A percentile compares a stretch with the other conserved stretches of the same genome.
These are phyloP conservation scores for Propsilocerus akamusi DNA, from an alignment of 1,140 invertebrate genomes.

Conservation along the genomic window DNA sequence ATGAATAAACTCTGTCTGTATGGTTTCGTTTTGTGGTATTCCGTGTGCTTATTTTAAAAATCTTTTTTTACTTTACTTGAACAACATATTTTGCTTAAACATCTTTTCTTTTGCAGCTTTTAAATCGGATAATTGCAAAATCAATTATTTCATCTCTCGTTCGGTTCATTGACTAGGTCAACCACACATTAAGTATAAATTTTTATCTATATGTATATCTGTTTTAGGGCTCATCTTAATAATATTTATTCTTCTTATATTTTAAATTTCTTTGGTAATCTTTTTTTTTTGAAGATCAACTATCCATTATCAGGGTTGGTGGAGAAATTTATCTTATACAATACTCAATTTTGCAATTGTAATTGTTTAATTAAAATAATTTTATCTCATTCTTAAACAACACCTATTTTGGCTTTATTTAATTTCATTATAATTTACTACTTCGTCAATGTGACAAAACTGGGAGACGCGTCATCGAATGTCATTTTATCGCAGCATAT, in stretches of 20 bases:
- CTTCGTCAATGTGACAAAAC: constrained; percentile 2
- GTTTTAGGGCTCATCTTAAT: not conserved
- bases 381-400: too few species aligned
- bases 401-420: not conserved
- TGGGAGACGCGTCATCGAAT: too few species aligned
- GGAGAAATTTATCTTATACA: not conserved
- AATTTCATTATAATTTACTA: not conserved
- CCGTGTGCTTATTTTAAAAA: not conserved
- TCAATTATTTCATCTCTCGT: not conserved
- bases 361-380: too few species aligned
- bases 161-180: not conserved
- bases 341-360: not conserved
- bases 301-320: not conserved
- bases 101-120: not conserved
- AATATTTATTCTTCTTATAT: not conserved
- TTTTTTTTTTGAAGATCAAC: not conserved
- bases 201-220: not conserved
- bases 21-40: not conserved
- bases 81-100: not conserved
- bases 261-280: too few species aligned
- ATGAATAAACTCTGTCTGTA: not conserved
- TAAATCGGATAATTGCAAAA: not conserved
- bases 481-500: too few species aligned
- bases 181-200: constrained; percentile 3
- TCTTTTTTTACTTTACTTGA: not conserved